Evolutionary conservation across 2,888 invertebrate species (phyloP).

Genomic region (Sussaba pulchella): DNA sequence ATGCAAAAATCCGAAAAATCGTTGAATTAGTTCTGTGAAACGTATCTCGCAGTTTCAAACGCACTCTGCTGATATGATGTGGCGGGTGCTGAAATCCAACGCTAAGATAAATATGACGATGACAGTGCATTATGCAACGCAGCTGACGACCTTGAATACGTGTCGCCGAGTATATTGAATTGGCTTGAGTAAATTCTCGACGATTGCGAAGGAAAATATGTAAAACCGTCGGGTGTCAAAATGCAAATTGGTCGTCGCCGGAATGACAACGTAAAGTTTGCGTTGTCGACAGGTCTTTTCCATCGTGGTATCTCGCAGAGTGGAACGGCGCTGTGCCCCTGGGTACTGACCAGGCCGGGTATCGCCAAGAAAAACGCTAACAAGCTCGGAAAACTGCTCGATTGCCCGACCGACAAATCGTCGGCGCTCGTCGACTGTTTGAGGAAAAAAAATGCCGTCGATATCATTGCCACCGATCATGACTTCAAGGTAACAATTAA

Average conservation of each 20-base stretch:
- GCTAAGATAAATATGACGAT: slow-evolving; percentile 5
- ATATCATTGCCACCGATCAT: slow-evolving; percentile 88
- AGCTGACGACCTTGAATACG: slow-evolving; percentile 31
- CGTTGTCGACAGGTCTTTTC: slow-evolving; percentile 86
- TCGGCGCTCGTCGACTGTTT: slow-evolving; percentile 87
- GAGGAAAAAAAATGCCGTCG: slow-evolving; percentile 86
- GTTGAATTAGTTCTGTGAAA: slow-evolving; percentile 5
- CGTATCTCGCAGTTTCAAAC: neutral
- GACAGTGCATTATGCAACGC: slow-evolving; percentile 40
- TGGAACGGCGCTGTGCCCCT: slow-evolving; percentile 89
- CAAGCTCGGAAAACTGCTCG: slow-evolving; percentile 87
- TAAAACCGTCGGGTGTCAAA: neutral
- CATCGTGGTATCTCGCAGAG: slow-evolving; percentile 91
- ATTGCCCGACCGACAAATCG: slow-evolving; percentile 86
- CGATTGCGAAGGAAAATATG: neutral
- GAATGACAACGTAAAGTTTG: slow-evolving; percentile 5
- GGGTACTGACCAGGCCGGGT: slow-evolving; percentile 88
- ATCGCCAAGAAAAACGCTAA: slow-evolving; percentile 87
- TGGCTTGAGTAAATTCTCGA: neutral
- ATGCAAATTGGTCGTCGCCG: slow-evolving; percentile 6
- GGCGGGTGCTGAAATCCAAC: no score
- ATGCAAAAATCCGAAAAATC: neutral
- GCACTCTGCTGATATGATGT: no score
- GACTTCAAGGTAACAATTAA: slow-evolving; percentile 88
- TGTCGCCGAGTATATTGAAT: neutral